phyloP scores from a whole-genome alignment of 1,140 invertebrate genomes.

The Hetaerina americana region DNA sequence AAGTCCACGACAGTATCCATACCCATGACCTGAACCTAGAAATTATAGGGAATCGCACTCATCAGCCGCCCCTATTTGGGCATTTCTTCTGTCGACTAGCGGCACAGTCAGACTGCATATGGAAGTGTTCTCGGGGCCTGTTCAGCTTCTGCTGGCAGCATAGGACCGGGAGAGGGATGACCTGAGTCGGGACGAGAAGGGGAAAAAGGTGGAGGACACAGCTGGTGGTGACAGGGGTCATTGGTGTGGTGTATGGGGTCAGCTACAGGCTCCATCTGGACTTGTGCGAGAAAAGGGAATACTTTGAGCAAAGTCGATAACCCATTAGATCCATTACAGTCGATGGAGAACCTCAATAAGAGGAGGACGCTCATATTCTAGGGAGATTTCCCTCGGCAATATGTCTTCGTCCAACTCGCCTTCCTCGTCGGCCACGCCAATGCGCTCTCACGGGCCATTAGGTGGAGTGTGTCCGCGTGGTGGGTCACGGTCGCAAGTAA shows the following conservation, averaged over 20 bases:
- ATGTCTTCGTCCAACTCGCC: too few relatives aligned
- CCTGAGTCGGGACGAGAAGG: background rate
- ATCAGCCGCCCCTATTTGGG: conserved; percentile 52
- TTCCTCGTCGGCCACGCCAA: too few relatives aligned
- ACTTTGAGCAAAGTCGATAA: conserved; percentile 27
- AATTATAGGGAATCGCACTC: conserved; percentile 34
- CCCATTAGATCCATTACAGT: conserved; percentile 24
- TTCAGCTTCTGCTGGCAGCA: background rate
- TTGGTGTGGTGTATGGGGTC: conserved; percentile 16
- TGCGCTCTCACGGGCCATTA: too few relatives aligned
- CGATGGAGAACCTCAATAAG: conserved; percentile 29
- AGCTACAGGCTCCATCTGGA: conserved; percentile 17
- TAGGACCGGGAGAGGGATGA: background rate
- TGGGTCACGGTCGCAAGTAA: too few relatives aligned
- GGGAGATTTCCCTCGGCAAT: conserved; percentile 30
- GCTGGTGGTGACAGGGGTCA: background rate
- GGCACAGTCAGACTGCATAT: conserved; percentile 48
- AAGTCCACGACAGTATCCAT: conserved; percentile 26
- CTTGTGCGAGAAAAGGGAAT: conserved; percentile 31
- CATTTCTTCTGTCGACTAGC: conserved; percentile 60
- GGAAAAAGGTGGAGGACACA: background rate
- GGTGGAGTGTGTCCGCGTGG: too few relatives aligned
- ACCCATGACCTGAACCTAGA: conserved; percentile 38
- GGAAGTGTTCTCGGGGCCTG: conserved; percentile 34
- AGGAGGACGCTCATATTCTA: conserved; percentile 22